Conservation (phyloP, 2,888 invertebrate species). For the Anagyrus pseudococci region DNA sequence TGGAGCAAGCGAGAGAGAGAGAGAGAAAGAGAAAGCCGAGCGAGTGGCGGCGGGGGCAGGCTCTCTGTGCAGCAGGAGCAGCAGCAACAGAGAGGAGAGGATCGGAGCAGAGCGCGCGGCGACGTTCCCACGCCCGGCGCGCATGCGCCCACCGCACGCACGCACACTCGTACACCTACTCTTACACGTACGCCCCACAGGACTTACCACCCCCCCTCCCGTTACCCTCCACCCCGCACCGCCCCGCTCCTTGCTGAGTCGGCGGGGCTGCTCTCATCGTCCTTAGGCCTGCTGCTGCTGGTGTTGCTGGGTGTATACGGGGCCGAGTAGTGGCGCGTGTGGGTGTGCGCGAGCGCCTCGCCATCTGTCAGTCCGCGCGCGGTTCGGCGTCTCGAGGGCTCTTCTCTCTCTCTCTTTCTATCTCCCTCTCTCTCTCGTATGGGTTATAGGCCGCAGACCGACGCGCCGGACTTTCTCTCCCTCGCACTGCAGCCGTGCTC, state of each 20-base stretch:
- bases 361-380: constrained; percentile 38
- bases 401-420: constrained; percentile 40
- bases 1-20: neutral
- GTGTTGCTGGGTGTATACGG: neutral
- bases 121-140: constrained; percentile 58
- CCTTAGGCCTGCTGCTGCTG: neutral
- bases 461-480: constrained; percentile 17
- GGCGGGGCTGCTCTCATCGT: constrained; percentile 7
- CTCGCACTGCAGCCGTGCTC: constrained; percentile 1
- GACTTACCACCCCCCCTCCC: constrained; percentile 28
- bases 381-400: constrained; percentile 8
- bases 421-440: constrained; percentile 41
- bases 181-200: constrained; percentile 31
- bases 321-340: constrained; percentile 30
- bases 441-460: neutral
- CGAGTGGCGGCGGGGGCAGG: constrained; percentile 34
- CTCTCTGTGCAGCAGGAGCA: too few species aligned
- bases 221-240: constrained; percentile 24
- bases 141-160: constrained; percentile 52
- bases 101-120: constrained; percentile 29
- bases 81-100: too few species aligned
- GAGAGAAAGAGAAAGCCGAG: constrained; percentile 25
- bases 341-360: constrained; percentile 20
- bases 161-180: constrained; percentile 14
- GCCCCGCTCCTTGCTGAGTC: neutral